Evolutionary conservation across 2,797 vertebrate genomes (phyloP).

Genomic region (Clarias fuscus): DNA sequence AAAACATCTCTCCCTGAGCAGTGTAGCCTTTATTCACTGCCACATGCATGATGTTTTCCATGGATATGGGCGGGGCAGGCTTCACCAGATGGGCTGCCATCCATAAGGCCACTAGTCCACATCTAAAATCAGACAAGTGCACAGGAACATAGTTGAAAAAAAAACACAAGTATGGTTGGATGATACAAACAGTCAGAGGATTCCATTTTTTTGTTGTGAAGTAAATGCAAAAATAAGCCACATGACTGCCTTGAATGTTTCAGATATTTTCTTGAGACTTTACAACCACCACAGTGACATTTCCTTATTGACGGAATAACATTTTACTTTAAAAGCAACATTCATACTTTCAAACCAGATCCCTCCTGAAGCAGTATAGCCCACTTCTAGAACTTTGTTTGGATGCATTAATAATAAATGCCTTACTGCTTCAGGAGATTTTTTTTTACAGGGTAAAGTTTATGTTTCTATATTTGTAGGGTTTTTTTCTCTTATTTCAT

Average conservation of each 20-base stretch:
- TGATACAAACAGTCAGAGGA: neutral
- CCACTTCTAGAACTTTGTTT: neutral
- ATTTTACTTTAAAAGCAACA: neutral
- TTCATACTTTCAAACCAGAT: neutral
- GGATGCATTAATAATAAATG: neutral
- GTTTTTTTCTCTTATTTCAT: too few species aligned
- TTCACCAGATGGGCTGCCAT: conserved; percentile 80
- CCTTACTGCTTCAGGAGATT: neutral
- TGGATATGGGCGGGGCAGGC: conserved; percentile 56
- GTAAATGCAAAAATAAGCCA: neutral
- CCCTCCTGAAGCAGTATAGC: neutral
- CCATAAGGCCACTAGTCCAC: conserved; percentile 90
- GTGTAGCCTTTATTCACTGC: conserved; percentile 80
- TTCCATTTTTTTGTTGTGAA: neutral
- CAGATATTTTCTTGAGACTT: neutral
- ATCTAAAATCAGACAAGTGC: conserved; percentile 67
- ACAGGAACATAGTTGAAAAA: neutral
- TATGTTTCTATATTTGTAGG: too few species aligned
- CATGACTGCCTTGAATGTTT: neutral
- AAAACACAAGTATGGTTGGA: neutral
- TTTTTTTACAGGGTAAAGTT: neutral
- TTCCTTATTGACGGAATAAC: neutral
- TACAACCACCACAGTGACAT: neutral
- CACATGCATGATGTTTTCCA: conserved; percentile 74
- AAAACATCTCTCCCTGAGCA: conserved; percentile 91